Base-by-base conservation (phyloP, 2,888 invertebrate species). In the Lacanobia wlatinum region DNA sequence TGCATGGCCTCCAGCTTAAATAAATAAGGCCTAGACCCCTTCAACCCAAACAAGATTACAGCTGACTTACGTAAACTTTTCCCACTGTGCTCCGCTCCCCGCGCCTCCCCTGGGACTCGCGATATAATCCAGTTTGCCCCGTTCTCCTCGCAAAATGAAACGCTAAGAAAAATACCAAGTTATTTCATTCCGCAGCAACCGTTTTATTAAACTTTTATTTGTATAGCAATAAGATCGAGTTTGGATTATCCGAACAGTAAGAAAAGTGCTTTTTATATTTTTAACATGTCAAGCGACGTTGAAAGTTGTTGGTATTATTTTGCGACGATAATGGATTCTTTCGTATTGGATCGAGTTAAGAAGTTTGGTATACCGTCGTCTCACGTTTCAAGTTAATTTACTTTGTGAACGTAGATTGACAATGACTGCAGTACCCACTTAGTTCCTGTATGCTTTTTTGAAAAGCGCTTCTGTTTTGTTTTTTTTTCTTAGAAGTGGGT, bases 51-150 rank as follows among this genome's bases (percentile, higher is more conserved):
- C 91, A 90, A 89, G 93, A 93, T 94, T 94, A 94, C 90, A 85
- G 86, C 86, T 86, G 88, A 90, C 91, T 92, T 91, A 89, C 87
- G 90, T 84, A 91, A 92, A 92, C 92, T 91, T 90, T 89, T 82
- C 88, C 84, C 86, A 73, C 84, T 77, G 82, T 76, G 74, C 84
- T 88, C 84, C 83, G 75, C 81, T 82, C 77, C 70, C 82, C 82
- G 84, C 79, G 74, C 60, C 76, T 84, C 88, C 85, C 87, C 75
- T 56, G 92, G 90, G 94, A 90, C 85, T 73, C 82, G 80, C 90
- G 90, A 89, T 89, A 92, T 95, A 95, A 95, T 95, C 94, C 94
- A 93, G 92, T 95, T 95, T 85, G 73, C 83, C 88, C 90, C 89
- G 87, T 88, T 90, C 91, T 90, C 90, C 92, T 90, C 86, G 85